These are phyloP conservation scores for Formicarius rufipectus DNA, from an alignment of 2,113 vertebrate species.

Conservation along the genomic window DNA sequence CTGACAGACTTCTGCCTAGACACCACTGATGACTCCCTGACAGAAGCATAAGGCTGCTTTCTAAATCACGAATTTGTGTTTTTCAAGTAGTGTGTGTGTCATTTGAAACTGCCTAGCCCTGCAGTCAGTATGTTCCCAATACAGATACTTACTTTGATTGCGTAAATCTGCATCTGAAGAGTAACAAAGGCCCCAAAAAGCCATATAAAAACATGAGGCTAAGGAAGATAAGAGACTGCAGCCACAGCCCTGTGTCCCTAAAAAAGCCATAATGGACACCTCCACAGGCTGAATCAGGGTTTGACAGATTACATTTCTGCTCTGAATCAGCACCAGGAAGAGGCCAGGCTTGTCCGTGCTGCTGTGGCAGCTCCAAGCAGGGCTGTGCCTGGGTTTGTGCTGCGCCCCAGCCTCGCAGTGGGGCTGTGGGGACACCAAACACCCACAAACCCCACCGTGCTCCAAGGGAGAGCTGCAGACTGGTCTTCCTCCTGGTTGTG, in stretches of 20 bases:
- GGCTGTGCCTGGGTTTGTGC: accelerated
- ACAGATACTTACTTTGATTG: neutral
- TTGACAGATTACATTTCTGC: neutral
- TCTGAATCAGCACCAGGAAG: neutral
- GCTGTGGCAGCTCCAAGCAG: neutral
- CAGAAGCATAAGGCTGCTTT: neutral
- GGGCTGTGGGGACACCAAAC: accelerated
- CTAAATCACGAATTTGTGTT: neutral
- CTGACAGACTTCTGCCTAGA: neutral
- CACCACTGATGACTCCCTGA: neutral
- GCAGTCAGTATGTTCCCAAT: neutral
- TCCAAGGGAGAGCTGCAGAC: neutral
- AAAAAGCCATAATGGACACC: accelerated
- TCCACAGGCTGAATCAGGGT: neutral
- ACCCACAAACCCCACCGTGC: neutral
- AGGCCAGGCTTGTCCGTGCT: neutral
- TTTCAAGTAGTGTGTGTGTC: neutral
- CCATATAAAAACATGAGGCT: neutral
- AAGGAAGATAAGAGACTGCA: neutral
- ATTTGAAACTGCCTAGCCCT: neutral
- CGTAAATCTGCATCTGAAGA: neutral
- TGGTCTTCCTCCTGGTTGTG: neutral
- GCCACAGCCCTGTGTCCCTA: neutral
- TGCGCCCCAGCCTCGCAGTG: neutral
- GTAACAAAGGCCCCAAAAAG: neutral